Percentiles rank a stretch among this genome's conserved stretches.
phyloP scores from a whole-genome alignment of 2,113 vertebrate species.

The Phyllostomus discolor region DNA sequence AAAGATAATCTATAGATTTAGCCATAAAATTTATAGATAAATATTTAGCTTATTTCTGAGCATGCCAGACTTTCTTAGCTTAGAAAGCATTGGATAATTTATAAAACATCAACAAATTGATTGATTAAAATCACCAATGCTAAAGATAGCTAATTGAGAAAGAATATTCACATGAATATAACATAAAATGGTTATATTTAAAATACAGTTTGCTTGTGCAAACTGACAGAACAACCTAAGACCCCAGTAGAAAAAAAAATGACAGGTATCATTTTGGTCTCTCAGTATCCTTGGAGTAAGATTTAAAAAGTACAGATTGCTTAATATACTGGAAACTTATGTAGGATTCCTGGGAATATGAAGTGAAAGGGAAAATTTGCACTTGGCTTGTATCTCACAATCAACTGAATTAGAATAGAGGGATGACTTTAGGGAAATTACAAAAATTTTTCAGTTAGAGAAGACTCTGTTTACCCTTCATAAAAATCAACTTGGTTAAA shows the following conservation, averaged over 20 bases:
- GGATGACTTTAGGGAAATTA: neutral
- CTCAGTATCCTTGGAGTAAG: neutral
- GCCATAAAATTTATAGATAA: neutral
- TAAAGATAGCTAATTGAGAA: neutral
- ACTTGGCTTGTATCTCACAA: neutral
- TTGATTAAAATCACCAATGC: neutral
- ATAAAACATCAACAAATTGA: neutral
- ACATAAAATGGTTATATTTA: neutral
- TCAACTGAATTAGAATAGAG: neutral
- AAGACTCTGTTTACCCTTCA: neutral
- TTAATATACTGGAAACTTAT: neutral
- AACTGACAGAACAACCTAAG: neutral
- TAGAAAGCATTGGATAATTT: neutral
- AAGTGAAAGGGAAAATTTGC: neutral
- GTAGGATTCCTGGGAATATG: neutral
- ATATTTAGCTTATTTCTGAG: neutral
- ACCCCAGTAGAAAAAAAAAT: neutral
- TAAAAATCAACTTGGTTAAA: neutral
- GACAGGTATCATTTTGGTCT: neutral
- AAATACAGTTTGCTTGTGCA: neutral
- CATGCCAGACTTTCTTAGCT: neutral
- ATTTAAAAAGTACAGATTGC: neutral
- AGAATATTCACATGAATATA: neutral
- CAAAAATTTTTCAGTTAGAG: neutral
- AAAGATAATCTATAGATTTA: neutral